Conservation (phyloP, 2,888 invertebrate genomes). For the Willowsia nigromaculata region DNA sequence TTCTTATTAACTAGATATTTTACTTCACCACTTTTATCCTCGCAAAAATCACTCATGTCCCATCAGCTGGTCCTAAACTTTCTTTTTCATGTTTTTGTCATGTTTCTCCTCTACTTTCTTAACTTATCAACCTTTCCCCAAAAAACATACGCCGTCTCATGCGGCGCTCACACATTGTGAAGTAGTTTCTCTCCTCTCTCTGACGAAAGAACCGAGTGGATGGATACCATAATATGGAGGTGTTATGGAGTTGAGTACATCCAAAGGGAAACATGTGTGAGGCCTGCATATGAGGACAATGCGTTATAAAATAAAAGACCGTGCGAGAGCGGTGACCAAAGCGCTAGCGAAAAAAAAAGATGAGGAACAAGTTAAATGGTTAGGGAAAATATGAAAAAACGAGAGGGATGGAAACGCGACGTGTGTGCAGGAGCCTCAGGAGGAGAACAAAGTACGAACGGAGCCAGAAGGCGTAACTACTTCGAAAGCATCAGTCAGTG, state of each 20-base stretch:
- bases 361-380: not conserved
- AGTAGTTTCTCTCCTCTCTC: no score
- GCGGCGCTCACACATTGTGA: no score
- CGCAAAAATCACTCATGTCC: not conserved
- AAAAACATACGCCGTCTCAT: not conserved
- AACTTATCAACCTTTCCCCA: not conserved
- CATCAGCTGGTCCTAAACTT: conserved; percentile 13
- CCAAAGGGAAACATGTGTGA: not conserved
- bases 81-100: not conserved
- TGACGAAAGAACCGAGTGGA: no score
- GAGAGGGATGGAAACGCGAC: conserved; percentile 1
- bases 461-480: not conserved
- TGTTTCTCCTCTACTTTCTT: not conserved
- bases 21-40: not conserved
- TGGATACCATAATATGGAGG: no score
- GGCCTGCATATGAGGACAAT: not conserved
- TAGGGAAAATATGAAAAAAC: conserved; percentile 30
- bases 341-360: not conserved
- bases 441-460: not conserved
- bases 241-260: no score
- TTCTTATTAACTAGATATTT: no score
- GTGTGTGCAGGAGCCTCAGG: not conserved
- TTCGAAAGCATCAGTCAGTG: not conserved
- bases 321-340: no score
- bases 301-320: conserved; percentile 30